Evolutionary conservation across 2,797 vertebrate genomes (phyloP), one percentile per base, ranked within the genome.

Genomic region (Pseudomugil gertrudae): DNA sequence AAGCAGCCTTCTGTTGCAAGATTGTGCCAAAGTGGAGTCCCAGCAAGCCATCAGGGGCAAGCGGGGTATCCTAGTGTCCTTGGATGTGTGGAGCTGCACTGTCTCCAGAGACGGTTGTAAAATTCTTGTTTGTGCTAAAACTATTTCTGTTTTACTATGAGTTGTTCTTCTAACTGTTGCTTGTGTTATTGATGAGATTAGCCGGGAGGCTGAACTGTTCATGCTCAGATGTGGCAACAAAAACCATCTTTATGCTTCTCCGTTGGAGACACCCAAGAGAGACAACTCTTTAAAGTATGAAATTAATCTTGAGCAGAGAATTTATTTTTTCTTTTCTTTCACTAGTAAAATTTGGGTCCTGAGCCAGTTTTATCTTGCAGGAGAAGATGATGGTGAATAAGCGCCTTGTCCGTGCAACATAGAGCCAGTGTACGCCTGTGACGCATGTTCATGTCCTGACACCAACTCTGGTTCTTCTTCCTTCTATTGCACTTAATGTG

Each of bases 11-110:
- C 66, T 83, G 79, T 78, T 70, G 56, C 57, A 23, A 38, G 29
- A 63, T 40, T 33, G 79, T 72, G 81, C 76, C 76, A 84, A 84
- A 80, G 82, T 81, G 79, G 86, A 71, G 65, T 62, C 83, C 55
- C 3, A 4, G 29, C 33, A 14, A 1, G 27, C 62, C 57, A 5
- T 3, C 17, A 79, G 60, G 58, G 81, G 78, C 78, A 84, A 24
- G 47, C 26, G 1, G 47, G 47, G 4, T 1, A 2, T 3, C 4
- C 9, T 10, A 24, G 45, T 47, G 45, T 47, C 10, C 45, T 23
- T 23, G 45, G n/a, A 11, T 47, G n/a, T 23, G 45, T 47, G 45
- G 14, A 23, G 21, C 45, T 47, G 45, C 43, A 21, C 2, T 3
- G 9, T 9, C 45, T 21, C 15, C 0, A 26, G 59, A 50, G 13